Percentiles rank a stretch among this genome's conserved stretches.
Conservation (phyloP, 2,797 vertebrate genomes). For the Chiloscyllium punctatum region DNA sequence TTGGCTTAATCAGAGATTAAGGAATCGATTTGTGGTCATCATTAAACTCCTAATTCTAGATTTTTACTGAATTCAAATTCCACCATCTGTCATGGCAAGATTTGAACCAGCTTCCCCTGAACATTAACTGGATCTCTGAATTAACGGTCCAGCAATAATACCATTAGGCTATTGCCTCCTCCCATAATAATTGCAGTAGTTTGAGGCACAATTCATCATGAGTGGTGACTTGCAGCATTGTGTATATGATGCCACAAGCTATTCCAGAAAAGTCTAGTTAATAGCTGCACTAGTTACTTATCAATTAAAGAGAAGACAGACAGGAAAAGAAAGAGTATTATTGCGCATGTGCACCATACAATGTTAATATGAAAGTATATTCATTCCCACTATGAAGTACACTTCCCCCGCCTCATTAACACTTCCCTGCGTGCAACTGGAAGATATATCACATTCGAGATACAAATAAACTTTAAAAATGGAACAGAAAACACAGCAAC, state of each 20-base stretch:
- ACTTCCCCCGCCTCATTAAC: neutral
- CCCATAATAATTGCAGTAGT: neutral
- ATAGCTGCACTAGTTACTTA: neutral
- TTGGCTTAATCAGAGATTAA: no score
- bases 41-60: no score
- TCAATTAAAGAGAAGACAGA: neutral
- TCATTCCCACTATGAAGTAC: neutral
- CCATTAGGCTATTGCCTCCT: no score
- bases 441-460: neutral
- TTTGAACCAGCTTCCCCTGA: no score
- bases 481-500: neutral
- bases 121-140: no score
- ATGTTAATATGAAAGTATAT: neutral
- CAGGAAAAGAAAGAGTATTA: no score
- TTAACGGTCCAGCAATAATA: no score
- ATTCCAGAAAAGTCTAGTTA: neutral
- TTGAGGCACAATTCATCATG: neutral
- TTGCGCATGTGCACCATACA: neutral
- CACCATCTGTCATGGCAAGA: no score
- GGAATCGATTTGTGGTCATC: no score
- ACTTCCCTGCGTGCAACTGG: neutral
- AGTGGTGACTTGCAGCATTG: neutral
- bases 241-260: neutral
- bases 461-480: neutral
- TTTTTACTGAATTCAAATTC: no score